Conservation (phyloP, 1,140 invertebrate genomes). For the Eupeodes corollae region DNA sequence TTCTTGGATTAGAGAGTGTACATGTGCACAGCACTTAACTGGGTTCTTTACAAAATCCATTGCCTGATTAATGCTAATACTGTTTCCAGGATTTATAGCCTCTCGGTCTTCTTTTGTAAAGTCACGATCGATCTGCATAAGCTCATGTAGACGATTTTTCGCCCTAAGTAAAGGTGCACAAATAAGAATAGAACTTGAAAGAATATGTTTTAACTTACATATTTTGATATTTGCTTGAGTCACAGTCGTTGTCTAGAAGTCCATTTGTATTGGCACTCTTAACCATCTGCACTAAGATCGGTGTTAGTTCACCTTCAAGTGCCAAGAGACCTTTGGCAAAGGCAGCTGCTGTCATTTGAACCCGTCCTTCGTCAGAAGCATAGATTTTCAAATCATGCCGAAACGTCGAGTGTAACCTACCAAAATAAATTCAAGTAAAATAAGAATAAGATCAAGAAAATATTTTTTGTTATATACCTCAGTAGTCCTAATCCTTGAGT, state of each 20-base stretch:
- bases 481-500: conserved; percentile 85
- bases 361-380: conserved; percentile 95
- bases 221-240: conserved; percentile 90
- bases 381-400: conserved; percentile 99
- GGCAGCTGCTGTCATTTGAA: conserved; percentile 99
- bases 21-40: conserved; percentile 80
- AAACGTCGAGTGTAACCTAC: conserved; percentile 93
- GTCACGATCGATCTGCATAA: conserved; percentile 84
- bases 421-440: neutral
- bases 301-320: conserved; percentile 94
- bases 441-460: neutral
- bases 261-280: conserved; percentile 99
- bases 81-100: conserved; percentile 80
- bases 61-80: conserved; percentile 76
- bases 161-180: conserved; percentile 55
- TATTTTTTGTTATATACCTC: conserved; percentile 33
- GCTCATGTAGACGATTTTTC: conserved; percentile 84
- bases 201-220: conserved; percentile 52
- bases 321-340: conserved; percentile 97
- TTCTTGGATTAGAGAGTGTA: conserved; percentile 75
- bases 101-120: conserved; percentile 77
- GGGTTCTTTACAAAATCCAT: conserved; percentile 96
- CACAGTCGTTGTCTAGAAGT: conserved; percentile 93
- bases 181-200: neutral
- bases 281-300: conserved; percentile 99